A percentile compares a stretch with the other conserved stretches of the same genome.
phyloP scores from a whole-genome alignment of 2,113 vertebrate species.

The Lamprotornis superbus region DNA sequence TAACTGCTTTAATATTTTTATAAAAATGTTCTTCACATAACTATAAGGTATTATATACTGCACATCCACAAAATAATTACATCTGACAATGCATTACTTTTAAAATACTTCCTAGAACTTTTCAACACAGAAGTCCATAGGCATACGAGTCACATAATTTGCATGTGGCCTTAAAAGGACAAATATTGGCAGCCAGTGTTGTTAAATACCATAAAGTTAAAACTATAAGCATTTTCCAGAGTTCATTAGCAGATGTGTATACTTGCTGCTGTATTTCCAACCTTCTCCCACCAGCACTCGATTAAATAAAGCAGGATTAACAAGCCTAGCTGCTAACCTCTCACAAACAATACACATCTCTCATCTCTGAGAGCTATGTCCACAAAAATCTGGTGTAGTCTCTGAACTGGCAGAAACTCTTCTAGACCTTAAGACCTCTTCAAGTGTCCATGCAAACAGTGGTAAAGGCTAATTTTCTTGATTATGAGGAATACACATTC shows the following conservation, averaged over 20 bases:
- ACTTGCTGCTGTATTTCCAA: not conserved
- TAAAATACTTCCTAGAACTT: not conserved
- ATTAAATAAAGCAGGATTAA: not conserved
- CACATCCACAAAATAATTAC: not conserved
- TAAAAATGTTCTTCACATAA: not conserved
- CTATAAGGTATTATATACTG: not conserved
- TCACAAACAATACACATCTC: not conserved
- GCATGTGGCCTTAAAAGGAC: not conserved
- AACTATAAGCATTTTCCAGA: not conserved
- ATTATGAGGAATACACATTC: not conserved
- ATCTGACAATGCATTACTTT: not conserved
- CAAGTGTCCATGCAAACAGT: not conserved
- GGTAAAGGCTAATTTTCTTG: not conserved
- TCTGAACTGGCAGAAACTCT: not conserved
- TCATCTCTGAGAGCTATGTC: not conserved
- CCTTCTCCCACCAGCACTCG: not conserved
- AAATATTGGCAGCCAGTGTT: not conserved
- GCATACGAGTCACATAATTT: not conserved
- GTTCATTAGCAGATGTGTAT: not conserved
- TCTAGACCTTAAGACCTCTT: not conserved
- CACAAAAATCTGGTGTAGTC: not conserved
- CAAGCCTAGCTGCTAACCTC: not conserved
- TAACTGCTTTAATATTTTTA: too few relatives aligned
- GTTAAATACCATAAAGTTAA: not conserved
- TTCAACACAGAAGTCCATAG: not conserved